Evolutionary conservation across 2,797 vertebrate genomes (phyloP), one percentile per base, ranked within the genome.

Genomic region (Pterois miles): DNA sequence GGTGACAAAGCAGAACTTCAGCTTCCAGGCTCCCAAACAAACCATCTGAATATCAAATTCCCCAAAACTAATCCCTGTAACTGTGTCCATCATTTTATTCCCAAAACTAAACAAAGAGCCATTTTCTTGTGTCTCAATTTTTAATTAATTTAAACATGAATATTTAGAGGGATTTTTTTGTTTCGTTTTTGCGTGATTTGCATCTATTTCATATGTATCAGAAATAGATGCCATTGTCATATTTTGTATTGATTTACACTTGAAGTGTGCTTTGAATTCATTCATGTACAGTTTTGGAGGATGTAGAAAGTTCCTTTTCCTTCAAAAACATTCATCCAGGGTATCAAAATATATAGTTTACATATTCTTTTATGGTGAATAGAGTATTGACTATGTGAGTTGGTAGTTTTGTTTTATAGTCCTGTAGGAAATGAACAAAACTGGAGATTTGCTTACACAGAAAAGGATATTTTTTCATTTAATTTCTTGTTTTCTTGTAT

Each of bases 201-300:
- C 85, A 90, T 91, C 88, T 92, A 88, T 93, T 92, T 93, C 72
- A 73, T 67, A 73, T 78, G 53, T 85, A 81, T 80, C 43, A 75
- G 74, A 81, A 93, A 91, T 91, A 89, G 89, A 92, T 93, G 83
- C 63, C 12, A 23, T 82, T 90, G 62, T 91, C 67, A 82, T 85
- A 81, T 93, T 93, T 93, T 92, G 56, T 88, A 92, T 91, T 90
- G 77, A 88, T 94, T 93, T 93, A 81, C 87, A 94, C 89, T 81
- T 65, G 22, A 89, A 85, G 78, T 86, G 89, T 85, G 76, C 67
- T 80, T 90, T 73, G 38, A 82, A 80, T 86, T 81, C 53, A 71
- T 79, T 60, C 52, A 40, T 81, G 53, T 86, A 66, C 71, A 85
- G 71, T 79, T 83, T 71, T 57, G 62, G 68, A 31, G n/a, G 71